These are phyloP conservation scores for Salarias fasciatus DNA, from an alignment of 2,797 vertebrate species.

Conservation along the genomic window DNA sequence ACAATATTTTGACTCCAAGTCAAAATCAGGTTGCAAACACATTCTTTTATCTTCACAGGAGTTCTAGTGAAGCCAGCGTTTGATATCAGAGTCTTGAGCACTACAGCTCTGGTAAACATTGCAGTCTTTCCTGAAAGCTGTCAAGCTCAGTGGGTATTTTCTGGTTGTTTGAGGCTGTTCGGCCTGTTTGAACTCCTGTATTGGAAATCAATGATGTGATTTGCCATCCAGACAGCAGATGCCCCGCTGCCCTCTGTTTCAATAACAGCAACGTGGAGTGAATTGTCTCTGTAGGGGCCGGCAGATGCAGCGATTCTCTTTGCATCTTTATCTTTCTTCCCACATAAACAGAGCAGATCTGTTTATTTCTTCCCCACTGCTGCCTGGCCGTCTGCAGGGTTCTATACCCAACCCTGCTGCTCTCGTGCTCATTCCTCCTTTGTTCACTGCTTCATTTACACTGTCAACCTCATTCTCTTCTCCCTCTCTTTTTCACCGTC, in stretches of 20 bases:
- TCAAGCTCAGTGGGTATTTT: constrained; percentile 36
- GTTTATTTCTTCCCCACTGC: constrained; percentile 9
- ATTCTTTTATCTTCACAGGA: not conserved
- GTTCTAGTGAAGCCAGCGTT: not conserved
- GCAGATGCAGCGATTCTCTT: constrained; percentile 10
- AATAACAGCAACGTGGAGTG: constrained; percentile 19
- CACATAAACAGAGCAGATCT: constrained; percentile 23
- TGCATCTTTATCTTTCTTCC: constrained; percentile 27
- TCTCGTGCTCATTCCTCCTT: constrained; percentile 9
- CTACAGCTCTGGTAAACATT: constrained; percentile 22
- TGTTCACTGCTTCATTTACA: constrained; percentile 20
- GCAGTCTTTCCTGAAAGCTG: constrained; percentile 25
- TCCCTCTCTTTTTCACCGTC: not conserved
- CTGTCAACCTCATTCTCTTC: constrained; percentile 1
- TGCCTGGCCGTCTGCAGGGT: constrained; percentile 2
- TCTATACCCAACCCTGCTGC: not conserved
- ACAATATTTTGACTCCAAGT: too few species aligned
- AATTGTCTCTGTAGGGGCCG: constrained; percentile 13
- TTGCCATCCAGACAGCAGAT: constrained; percentile 61
- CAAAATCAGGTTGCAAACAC: not conserved
- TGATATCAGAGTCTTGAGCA: constrained; percentile 3
- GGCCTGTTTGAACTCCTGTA: constrained; percentile 55
- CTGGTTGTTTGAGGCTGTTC: constrained; percentile 26
- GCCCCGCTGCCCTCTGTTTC: constrained; percentile 36
- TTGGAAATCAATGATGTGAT: constrained; percentile 74